Evolutionary conservation across 2,888 invertebrate species (phyloP), one percentile per base, ranked within the genome.

Genomic region (Gastracanthus pulcherrimus): DNA sequence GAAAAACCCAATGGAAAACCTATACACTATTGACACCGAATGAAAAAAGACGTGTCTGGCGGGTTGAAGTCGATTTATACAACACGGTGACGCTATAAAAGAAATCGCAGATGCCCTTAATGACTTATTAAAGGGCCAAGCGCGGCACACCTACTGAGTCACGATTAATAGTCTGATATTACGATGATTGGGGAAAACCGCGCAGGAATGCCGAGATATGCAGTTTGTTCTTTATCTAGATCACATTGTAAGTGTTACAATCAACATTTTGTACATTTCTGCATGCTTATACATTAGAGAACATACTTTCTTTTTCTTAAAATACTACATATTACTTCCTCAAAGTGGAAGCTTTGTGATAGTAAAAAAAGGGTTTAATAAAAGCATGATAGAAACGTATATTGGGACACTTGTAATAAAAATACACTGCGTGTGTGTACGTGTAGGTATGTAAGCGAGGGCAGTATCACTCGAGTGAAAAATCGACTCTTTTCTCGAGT

Each of bases 81-180:
- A n/a, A 16, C 36, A 11, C 23, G 36, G 51, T 70, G 51, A 51
- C 19, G 51, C 51, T 23, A 70, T 70, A 55, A 55, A 55, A 36
- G 51, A 36, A 55, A 58, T 58, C 36, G 16, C 71, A 11, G 45
- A 64, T 64, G 64, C 1, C 38, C 38, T 38, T 64, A 64, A 64
- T 38, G 38, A 64, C 19, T 64, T 64, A 38, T 64, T 38, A 64
- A 38, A 64, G 36, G 23, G 36, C 13, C 36, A 23, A 2, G 26
- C 26, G 60, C 31, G 31, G 16, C 31, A 9, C 31, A 23, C 11
- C 7, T 7, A 19, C 60, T 13, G 26, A 34, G 19, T 34, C 19
- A 19, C 23, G 64, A 19, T 64, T 38, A 38, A 64, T 23, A 38
- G 64, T 38, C 13, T 23, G 64, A 11, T 38, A 38, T 38, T 36